A percentile compares a stretch with the other conserved stretches of the same genome.
Conservation (phyloP, 1,140 invertebrate genomes). For the Theocolax elegans region DNA sequence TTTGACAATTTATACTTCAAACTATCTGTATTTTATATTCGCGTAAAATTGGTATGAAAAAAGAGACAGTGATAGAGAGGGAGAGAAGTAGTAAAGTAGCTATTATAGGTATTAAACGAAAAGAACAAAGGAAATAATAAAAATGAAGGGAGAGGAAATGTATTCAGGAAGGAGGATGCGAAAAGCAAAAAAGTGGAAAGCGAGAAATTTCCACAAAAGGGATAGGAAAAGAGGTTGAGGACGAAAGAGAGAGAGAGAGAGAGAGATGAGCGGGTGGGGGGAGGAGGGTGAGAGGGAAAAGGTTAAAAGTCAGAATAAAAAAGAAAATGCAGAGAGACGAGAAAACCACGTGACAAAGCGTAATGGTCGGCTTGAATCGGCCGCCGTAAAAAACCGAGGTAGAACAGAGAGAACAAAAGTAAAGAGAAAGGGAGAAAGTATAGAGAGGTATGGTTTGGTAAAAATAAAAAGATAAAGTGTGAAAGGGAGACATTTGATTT, state of each 20-base stretch:
- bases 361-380: conserved; percentile 41
- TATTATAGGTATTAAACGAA: conserved; percentile 21
- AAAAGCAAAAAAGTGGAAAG: conserved; percentile 38
- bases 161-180: conserved; percentile 22
- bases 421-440: not conserved
- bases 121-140: conserved; percentile 37
- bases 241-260: conserved; percentile 10
- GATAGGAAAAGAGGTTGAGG: conserved; percentile 3
- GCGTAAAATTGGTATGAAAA: conserved; percentile 22
- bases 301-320: conserved; percentile 33
- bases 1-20: too few relatives aligned
- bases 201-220: conserved; percentile 27
- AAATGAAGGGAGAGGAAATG: conserved; percentile 27
- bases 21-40: not conserved
- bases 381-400: conserved; percentile 26
- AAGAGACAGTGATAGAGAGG: not conserved
- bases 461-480: not conserved
- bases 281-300: not conserved
- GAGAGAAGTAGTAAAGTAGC: conserved; percentile 9
- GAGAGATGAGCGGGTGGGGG: conserved; percentile 5
- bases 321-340: conserved; percentile 24
- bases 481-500: not conserved
- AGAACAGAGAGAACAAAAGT: conserved; percentile 19
- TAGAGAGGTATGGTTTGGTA: conserved; percentile 7
- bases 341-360: conserved; percentile 42